These are phyloP conservation scores for Agrotis puta DNA, from an alignment of 2,888 invertebrate genomes.

Conservation along the genomic window DNA sequence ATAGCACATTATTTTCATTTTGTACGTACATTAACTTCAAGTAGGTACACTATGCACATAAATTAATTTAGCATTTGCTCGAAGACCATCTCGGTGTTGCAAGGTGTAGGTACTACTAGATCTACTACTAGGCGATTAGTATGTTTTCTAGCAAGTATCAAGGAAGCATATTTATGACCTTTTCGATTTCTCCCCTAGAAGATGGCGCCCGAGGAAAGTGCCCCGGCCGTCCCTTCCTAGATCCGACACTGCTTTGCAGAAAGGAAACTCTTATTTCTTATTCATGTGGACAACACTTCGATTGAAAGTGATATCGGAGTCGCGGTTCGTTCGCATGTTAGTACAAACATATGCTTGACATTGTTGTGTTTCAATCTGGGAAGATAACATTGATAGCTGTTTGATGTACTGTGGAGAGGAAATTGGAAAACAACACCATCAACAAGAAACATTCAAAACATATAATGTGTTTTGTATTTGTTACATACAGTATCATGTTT, in stretches of 20 bases:
- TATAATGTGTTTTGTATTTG: conserved; percentile 2
- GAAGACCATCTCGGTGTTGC: too few species aligned
- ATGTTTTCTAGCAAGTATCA: too few species aligned
- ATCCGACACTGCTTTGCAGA: conserved; percentile 61
- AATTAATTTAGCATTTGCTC: too few species aligned
- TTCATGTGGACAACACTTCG: conserved; percentile 75
- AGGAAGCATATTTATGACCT: too few species aligned
- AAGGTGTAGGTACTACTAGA: too few species aligned
- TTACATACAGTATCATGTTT: conserved; percentile 11
- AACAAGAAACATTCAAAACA: neutral
- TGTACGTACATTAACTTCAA: too few species aligned
- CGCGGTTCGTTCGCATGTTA: conserved; percentile 48
- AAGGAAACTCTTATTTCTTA: conserved; percentile 83
- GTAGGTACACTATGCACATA: too few species aligned
- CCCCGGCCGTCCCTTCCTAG: too few species aligned
- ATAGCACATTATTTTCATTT: too few species aligned
- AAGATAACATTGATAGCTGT: conserved; percentile 38
- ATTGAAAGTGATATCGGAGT: conserved; percentile 75
- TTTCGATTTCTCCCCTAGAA: too few species aligned
- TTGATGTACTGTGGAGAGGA: conserved; percentile 34
- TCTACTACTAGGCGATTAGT: too few species aligned
- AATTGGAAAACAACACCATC: conserved; percentile 41
- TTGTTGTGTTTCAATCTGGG: conserved; percentile 47
- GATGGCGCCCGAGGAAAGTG: too few species aligned
- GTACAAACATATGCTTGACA: conserved; percentile 53